Percentiles rank a stretch among this genome's conserved stretches.
phyloP scores from a whole-genome alignment of 2,888 invertebrate species.

The Hirtodrosophila duncani region DNA sequence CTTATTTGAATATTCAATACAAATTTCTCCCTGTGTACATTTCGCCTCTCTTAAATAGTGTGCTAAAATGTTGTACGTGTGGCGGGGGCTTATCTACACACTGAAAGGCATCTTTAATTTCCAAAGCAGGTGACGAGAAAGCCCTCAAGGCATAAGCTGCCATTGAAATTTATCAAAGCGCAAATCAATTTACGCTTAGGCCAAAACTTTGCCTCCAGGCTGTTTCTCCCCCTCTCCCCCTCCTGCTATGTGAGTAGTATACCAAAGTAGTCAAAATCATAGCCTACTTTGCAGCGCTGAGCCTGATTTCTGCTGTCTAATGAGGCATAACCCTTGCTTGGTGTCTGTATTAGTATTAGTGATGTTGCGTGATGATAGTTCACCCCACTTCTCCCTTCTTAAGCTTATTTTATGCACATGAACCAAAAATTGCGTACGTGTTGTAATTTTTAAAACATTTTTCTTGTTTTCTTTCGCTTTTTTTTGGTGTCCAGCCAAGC shows the following conservation, averaged over 20 bases:
- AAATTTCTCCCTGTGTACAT: no score
- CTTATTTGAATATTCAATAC: no score
- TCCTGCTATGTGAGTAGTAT: slow-evolving; percentile 24
- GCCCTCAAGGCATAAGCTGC: slow-evolving; percentile 18
- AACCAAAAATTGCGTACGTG: slow-evolving; percentile 61
- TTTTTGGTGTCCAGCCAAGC: slow-evolving; percentile 7
- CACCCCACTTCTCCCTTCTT: slow-evolving; percentile 36
- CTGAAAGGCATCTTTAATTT: slow-evolving; percentile 47
- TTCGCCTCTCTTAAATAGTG: slow-evolving; percentile 53
- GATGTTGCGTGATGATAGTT: slow-evolving; percentile 14
- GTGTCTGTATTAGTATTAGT: no score
- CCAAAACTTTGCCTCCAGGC: slow-evolving; percentile 35
- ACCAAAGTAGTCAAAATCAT: slow-evolving; percentile 21
- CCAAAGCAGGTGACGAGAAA: slow-evolving; percentile 35
- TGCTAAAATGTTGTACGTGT: slow-evolving; percentile 61
- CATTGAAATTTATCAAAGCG: slow-evolving; percentile 44
- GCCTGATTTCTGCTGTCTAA: slow-evolving; percentile 19
- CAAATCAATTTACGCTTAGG: slow-evolving; percentile 54
- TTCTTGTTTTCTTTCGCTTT: slow-evolving; percentile 31
- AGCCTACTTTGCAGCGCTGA: not conserved
- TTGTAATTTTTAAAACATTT: slow-evolving; percentile 67
- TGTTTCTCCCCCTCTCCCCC: not conserved
- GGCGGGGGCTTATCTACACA: slow-evolving; percentile 25
- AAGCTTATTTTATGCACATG: slow-evolving; percentile 60
- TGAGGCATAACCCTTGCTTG: slow-evolving; percentile 30